Conservation (phyloP, 2,888 invertebrate species). For the Lymantria monacha region DNA sequence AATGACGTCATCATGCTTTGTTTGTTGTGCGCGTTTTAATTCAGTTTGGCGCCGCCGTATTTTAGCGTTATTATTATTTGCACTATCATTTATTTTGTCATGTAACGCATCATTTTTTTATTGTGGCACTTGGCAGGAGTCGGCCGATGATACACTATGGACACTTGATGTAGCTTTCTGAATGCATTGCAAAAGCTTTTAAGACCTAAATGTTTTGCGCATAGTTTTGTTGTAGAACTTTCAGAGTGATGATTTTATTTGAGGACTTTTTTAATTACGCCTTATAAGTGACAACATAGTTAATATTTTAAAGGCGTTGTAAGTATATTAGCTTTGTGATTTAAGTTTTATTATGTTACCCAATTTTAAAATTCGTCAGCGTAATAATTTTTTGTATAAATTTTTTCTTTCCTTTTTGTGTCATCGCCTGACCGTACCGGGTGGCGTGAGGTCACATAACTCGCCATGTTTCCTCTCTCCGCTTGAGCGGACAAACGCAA, state of each 20-base stretch:
- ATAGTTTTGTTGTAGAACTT: constrained; percentile 8
- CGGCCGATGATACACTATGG: constrained; percentile 29
- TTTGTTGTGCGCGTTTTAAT: constrained; percentile 34
- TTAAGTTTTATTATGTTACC: no score
- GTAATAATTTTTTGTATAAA: no score
- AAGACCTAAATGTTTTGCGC: constrained; percentile 9
- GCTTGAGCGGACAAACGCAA: no score
- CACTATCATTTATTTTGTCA: constrained; percentile 46
- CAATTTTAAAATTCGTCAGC: no score
- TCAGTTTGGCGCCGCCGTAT: constrained; percentile 41
- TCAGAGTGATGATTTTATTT: no score
- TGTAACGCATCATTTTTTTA: constrained; percentile 29
- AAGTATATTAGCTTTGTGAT: neutral
- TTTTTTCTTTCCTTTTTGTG: no score
- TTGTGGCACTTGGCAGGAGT: constrained; percentile 21
- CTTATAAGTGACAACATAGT: no score
- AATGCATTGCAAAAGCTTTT: constrained; percentile 25
- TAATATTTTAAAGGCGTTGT: no score
- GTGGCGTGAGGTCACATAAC: no score
- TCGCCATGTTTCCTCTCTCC: no score
- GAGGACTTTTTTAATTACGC: no score
- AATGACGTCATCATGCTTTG: constrained; percentile 35
- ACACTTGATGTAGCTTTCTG: constrained; percentile 15
- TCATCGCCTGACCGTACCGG: no score
- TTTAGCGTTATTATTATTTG: constrained; percentile 53